phyloP scores from a whole-genome alignment of 2,797 vertebrate genomes.

The Scolopax rusticola region DNA sequence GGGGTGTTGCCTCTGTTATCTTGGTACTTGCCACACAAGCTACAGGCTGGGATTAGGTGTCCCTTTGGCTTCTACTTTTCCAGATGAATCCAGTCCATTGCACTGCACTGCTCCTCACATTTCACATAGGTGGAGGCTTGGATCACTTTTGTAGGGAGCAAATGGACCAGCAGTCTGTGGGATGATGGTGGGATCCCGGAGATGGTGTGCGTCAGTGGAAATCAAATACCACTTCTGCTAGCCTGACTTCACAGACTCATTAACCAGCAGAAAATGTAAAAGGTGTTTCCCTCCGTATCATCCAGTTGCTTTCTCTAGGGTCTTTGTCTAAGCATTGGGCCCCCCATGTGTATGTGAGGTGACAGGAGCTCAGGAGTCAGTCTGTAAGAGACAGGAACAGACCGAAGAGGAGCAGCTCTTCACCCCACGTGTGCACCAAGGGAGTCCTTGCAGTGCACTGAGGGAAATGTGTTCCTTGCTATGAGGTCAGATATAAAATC shows the following conservation, averaged over 20 bases:
- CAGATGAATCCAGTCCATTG: neutral
- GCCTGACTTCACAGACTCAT: neutral
- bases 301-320: neutral
- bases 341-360: neutral
- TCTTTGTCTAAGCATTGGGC: neutral
- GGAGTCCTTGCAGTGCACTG: neutral
- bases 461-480: neutral
- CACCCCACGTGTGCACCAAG: neutral
- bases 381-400: neutral
- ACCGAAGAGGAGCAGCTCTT: neutral
- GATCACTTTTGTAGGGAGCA: neutral
- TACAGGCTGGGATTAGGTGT: neutral
- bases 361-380: neutral
- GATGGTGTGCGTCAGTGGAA: neutral
- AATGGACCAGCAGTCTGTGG: neutral
- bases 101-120: neutral
- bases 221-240: neutral
- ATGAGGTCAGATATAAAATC: neutral
- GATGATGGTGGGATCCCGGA: neutral
- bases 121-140: neutral
- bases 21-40: neutral
- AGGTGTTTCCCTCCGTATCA: neutral
- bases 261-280: neutral
- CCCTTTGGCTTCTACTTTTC: neutral
- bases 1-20: neutral